Conservation (phyloP, 1,140 invertebrate genomes). For the Arion vulgaris region DNA sequence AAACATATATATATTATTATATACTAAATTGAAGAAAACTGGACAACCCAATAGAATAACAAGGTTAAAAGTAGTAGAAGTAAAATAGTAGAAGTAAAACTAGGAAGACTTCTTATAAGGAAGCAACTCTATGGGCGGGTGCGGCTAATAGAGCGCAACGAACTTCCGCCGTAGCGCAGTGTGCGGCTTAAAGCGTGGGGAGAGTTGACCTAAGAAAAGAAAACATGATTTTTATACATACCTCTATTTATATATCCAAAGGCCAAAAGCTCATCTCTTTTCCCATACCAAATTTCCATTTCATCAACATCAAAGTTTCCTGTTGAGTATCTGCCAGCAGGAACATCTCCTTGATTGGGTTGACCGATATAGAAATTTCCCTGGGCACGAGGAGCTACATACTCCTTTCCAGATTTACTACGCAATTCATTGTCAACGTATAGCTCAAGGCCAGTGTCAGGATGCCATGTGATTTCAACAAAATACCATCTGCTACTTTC, state of each 20-base stretch:
- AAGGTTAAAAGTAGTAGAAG: no score
- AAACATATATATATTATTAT: no score
- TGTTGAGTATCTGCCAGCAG: constrained; percentile 38
- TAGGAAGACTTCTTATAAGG: no score
- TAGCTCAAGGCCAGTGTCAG: constrained; percentile 63
- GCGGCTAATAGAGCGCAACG: no score
- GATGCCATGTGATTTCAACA: constrained; percentile 70
- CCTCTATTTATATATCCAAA: constrained; percentile 67
- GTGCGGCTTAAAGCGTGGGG: no score
- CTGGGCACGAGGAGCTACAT: background rate
- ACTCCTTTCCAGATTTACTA: constrained; percentile 38
- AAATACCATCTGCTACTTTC: constrained; percentile 65
- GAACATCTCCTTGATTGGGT: constrained; percentile 57
- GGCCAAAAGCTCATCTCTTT: constrained; percentile 65
- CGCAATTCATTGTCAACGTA: constrained; percentile 63
- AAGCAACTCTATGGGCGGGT: no score
- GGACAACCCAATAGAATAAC: no score
- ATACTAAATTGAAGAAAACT: no score
- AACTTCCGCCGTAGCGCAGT: no score
- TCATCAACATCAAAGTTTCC: constrained; percentile 67
- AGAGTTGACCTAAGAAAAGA: no score
- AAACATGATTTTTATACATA: constrained; percentile 43
- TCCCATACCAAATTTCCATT: constrained; percentile 68
- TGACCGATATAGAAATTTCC: constrained; percentile 59
- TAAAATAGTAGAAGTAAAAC: no score